phyloP scores from a whole-genome alignment of 30 jellyfish, hydroid and myxozoan species.

The Mastigias papua region DNA sequence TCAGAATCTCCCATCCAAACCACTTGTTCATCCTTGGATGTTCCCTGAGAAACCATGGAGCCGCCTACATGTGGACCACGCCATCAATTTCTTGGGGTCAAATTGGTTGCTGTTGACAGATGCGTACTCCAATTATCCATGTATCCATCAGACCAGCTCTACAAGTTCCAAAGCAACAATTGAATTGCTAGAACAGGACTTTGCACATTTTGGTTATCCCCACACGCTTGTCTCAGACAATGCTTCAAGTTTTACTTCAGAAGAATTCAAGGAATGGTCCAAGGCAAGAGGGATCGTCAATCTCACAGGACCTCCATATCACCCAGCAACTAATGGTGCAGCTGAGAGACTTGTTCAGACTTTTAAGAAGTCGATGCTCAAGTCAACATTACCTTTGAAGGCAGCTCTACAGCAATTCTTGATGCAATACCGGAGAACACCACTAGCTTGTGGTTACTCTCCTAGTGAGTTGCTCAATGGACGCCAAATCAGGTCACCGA shows the following conservation, averaged over 20 bases:
- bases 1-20: conserved; percentile 19
- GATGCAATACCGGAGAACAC: no score
- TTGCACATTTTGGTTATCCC: no score
- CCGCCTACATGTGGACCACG: conserved; percentile 54
- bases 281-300: conserved; percentile 38
- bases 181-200: conserved; percentile 31
- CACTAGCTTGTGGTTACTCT: conserved; percentile 17
- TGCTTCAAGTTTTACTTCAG: conserved; percentile 33
- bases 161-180: conserved; percentile 8
- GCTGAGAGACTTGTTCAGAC: conserved; percentile 35
- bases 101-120: conserved; percentile 44
- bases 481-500: conserved; percentile 21
- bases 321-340: no score
- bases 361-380: conserved; percentile 7
- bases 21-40: no score
- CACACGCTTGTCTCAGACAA: conserved; percentile 50
- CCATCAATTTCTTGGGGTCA: conserved; percentile 30
- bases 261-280: conserved; percentile 28
- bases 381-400: conserved; percentile 11
- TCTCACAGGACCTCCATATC: no score
- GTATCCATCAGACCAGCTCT: not conserved
- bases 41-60: conserved; percentile 59
- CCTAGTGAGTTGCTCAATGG: conserved; percentile 35
- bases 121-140: conserved; percentile 65
- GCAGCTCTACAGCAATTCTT: conserved; percentile 26